Evolutionary conservation across 1,140 invertebrate species (phyloP), one percentile per base, ranked within the genome.

Genomic region (Helicoverpa zea): DNA sequence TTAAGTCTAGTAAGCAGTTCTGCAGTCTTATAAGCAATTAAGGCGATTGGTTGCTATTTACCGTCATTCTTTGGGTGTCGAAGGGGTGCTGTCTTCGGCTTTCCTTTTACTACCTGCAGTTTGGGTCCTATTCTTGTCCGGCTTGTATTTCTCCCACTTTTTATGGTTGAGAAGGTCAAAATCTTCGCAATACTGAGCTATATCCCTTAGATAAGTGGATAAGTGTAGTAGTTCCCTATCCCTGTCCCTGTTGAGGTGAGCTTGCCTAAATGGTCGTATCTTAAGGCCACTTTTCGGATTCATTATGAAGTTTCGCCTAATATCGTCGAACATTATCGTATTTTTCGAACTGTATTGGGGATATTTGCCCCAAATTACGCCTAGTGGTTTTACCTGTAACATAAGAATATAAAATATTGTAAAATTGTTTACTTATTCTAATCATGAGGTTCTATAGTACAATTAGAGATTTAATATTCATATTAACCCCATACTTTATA

Each of bases 281-380:
- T 97, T 97, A 1, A 99, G 94, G 5, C 99, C 99, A 82, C 97
- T 98, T 86, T 98, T 98, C 14, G 98, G 98, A 95, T 99, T 99
- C 99, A 99, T 99, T 14, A 99, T 97, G 88, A 99, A 99, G 95
- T 99, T 99, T 84, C 98, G 95, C 76, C 98, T 96, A n/a, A 99
- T 98, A 90, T 99, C 99, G 90, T 99, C 99, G 89, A 99, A 98
- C 98, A 99, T 99, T 82, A 99, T 99, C 0, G 99, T 99, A 90
- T 99, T 99, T 88, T 97, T 98, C 0, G 97, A 95, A 59, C 96
- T 97, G 90, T 98, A 99, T 87, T 99, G 97, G 14, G 97, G 96
- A 92, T 97, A 99, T 92, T 99, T 98, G 13, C 98, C 99, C 99
- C 99, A 99, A 81, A 99, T 99, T 1, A 99, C 98, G 51, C 98